Evolutionary conservation across 1,140 invertebrate genomes (phyloP).

Genomic region (Schlechtendalia chinensis): DNA sequence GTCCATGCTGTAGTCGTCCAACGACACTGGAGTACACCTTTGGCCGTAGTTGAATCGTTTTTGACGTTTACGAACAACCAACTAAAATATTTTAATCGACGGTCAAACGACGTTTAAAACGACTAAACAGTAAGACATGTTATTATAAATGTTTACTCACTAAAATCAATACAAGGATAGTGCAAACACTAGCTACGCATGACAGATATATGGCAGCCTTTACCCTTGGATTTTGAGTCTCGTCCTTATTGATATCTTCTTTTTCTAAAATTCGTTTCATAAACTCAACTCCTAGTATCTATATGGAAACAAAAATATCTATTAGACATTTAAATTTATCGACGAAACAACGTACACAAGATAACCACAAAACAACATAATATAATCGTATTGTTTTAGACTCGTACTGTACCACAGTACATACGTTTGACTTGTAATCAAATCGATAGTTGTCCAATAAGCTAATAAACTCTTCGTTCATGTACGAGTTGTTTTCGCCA

Average conservation of each 20-base stretch:
- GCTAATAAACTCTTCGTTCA: conserved; percentile 34
- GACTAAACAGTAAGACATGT: not conserved
- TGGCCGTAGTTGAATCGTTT: conserved; percentile 73
- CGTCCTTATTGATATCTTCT: conserved; percentile 9
- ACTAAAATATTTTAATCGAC: conserved; percentile 57
- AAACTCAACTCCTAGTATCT: conserved; percentile 3
- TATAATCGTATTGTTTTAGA: not conserved
- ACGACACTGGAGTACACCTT: conserved; percentile 78
- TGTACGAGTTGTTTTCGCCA: not conserved
- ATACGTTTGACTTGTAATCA: conserved; percentile 35
- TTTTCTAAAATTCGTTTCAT: conserved; percentile 24
- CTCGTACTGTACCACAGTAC: too few relatives aligned
- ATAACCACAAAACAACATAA: not conserved
- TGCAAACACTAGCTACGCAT: conserved; percentile 59
- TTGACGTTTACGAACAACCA: conserved; percentile 71
- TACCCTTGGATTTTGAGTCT: conserved; percentile 54
- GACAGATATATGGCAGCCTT: conserved; percentile 61
- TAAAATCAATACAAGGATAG: conserved; percentile 66
- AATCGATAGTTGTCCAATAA: conserved; percentile 9
- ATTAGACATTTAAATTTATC: not conserved
- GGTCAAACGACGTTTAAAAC: not conserved
- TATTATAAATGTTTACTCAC: conserved; percentile 58
- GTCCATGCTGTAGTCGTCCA: conserved; percentile 85
- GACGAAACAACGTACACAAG: not conserved
- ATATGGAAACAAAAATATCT: not conserved